phyloP scores from a whole-genome alignment of 2,113 vertebrate species.

The Ammodytes dubius region DNA sequence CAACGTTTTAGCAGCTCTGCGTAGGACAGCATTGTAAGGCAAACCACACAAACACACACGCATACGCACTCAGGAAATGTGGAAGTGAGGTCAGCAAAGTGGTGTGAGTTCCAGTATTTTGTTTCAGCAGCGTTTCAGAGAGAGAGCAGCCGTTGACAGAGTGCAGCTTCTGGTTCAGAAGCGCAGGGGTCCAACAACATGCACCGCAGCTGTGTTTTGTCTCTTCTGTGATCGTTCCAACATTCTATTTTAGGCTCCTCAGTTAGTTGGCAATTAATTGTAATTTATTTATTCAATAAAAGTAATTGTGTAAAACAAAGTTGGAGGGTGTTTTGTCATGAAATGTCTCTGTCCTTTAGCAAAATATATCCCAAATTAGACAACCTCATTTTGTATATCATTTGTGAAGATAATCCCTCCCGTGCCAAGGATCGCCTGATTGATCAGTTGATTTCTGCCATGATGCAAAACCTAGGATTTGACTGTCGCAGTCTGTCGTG shows the following conservation, averaged over 20 bases:
- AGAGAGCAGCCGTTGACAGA: slow-evolving; percentile 32
- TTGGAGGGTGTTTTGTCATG: not conserved
- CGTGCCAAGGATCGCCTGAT: not conserved
- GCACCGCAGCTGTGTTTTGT: not conserved
- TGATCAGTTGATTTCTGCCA: not conserved
- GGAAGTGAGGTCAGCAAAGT: slow-evolving; percentile 72
- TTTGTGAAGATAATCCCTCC: not conserved
- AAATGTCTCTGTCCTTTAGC: not conserved
- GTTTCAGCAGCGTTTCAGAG: slow-evolving; percentile 51
- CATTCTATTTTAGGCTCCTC: not conserved
- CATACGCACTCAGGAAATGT: slow-evolving; percentile 42
- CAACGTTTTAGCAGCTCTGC: slow-evolving; percentile 25
- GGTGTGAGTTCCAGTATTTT: slow-evolving; percentile 63
- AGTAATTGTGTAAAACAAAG: not conserved
- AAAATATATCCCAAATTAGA: not conserved
- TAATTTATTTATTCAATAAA: no score
- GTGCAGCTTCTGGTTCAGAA: slow-evolving; percentile 23
- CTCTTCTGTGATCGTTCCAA: not conserved
- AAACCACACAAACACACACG: slow-evolving; percentile 15
- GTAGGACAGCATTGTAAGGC: slow-evolving; percentile 4
- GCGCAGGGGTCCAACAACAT: not conserved
- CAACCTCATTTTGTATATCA: not conserved
- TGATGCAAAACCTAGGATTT: not conserved
- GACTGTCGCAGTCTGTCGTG: not conserved
- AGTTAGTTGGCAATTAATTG: not conserved